Evolutionary conservation across 2,888 invertebrate genomes (phyloP).

Genomic region (Helobdella robusta): DNA sequence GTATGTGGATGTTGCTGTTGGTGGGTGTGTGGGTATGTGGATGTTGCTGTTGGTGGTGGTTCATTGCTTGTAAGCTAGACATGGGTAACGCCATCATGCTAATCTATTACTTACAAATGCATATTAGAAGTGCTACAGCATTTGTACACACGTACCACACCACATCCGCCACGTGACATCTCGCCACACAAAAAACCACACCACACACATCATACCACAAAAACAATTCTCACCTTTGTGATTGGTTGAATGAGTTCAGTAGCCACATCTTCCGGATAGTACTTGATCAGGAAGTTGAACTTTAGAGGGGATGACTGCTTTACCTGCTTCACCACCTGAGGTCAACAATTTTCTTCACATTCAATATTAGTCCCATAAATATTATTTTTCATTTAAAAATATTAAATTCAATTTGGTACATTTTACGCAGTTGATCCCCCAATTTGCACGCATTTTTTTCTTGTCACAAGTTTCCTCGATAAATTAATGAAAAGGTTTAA

Average conservation of each 20-base stretch:
- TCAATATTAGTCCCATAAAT: too few relatives aligned
- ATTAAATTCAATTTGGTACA: too few relatives aligned
- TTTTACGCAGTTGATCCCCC: neutral
- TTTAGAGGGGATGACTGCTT: conserved; percentile 96
- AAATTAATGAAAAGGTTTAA: too few relatives aligned
- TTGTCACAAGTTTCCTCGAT: too few relatives aligned
- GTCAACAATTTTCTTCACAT: too few relatives aligned
- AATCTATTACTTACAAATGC: neutral
- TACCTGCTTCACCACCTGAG: conserved; percentile 72
- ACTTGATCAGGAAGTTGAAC: conserved; percentile 69
- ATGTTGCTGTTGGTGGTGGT: neutral
- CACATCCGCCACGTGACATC: neutral
- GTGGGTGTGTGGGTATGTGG: conserved; percentile 14
- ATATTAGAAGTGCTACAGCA: neutral
- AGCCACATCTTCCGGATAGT: conserved; percentile 97
- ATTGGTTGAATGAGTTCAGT: conserved; percentile 80
- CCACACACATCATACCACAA: neutral
- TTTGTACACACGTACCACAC: neutral
- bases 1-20: neutral
- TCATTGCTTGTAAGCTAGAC: neutral
- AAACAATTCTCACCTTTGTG: conserved; percentile 2
- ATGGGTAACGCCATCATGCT: neutral
- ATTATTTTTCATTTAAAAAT: too few relatives aligned
- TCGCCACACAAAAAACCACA: neutral
- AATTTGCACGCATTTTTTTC: too few relatives aligned